Conservation (phyloP, 2,888 invertebrate species). For the Amiota minor region DNA sequence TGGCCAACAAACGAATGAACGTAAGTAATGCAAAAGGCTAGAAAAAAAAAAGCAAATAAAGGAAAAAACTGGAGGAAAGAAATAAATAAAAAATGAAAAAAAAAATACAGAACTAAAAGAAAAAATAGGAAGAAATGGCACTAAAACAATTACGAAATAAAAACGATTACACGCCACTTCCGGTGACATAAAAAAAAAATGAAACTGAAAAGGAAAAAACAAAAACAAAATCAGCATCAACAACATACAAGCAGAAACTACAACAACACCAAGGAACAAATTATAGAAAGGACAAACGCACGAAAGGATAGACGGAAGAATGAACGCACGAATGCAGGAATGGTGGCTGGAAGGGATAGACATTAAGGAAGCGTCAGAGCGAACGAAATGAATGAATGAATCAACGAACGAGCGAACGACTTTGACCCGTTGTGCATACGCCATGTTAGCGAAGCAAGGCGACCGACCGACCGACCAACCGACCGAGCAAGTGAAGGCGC, state of each 20-base stretch:
- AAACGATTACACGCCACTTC: slow-evolving; percentile 67
- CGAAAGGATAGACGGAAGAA: not conserved
- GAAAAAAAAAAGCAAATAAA: slow-evolving; percentile 37
- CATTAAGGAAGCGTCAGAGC: no score
- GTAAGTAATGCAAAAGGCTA: no score
- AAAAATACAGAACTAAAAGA: slow-evolving; percentile 57
- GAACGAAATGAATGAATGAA: no score
- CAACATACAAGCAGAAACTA: not conserved
- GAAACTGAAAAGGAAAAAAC: slow-evolving; percentile 46
- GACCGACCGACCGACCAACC: slow-evolving; percentile 24
- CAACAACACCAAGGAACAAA: not conserved
- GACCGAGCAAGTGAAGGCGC: slow-evolving; percentile 9
- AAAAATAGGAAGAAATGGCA: slow-evolving; percentile 65
- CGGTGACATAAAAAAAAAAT: slow-evolving; percentile 66
- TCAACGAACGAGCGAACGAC: no score
- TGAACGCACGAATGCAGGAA: not conserved
- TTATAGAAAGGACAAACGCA: not conserved
- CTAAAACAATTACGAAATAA: slow-evolving; percentile 67
- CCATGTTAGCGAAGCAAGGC: not conserved
- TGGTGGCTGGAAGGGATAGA: no score
- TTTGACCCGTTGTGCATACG: no score
- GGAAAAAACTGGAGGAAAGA: slow-evolving; percentile 9
- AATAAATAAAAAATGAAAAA: slow-evolving; percentile 33
- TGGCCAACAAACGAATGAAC: not conserved
- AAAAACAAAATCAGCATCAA: not conserved